Evolutionary conservation across 2,888 invertebrate species (phyloP).

Genomic region (Acrocera orbiculus): DNA sequence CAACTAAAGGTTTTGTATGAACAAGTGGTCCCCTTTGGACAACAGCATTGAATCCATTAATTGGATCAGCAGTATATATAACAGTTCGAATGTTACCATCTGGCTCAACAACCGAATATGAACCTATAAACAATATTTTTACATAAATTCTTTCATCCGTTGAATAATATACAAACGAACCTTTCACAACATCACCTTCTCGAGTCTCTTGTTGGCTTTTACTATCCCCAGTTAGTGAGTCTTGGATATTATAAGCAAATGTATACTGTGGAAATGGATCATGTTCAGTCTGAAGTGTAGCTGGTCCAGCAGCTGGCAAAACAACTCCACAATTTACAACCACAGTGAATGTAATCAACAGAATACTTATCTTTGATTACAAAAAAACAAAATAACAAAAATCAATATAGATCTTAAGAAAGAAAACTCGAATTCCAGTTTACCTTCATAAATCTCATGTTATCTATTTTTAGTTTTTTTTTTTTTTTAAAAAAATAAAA

Average conservation of each 20-base stretch:
- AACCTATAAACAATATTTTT: constrained; percentile 13
- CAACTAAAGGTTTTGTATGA: constrained; percentile 15
- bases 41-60: constrained; percentile 43
- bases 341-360: not conserved
- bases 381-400: not conserved
- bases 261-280: constrained; percentile 40
- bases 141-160: not conserved
- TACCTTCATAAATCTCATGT: not conserved
- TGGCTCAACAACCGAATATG: constrained; percentile 29
- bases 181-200: constrained; percentile 42
- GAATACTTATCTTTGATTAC: no score
- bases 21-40: constrained; percentile 43
- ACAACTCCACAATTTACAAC: constrained; percentile 15
- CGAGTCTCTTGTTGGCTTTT: constrained; percentile 38
- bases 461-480: constrained; percentile 7
- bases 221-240: constrained; percentile 43
- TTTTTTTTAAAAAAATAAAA: constrained; percentile 21
- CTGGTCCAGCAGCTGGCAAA: constrained; percentile 14
- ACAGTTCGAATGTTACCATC: constrained; percentile 40
- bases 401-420: not conserved
- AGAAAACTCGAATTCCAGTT: not conserved
- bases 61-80: constrained; percentile 42
- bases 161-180: constrained; percentile 11
- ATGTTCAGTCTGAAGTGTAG: constrained; percentile 17
- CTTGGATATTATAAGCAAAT: constrained; percentile 50